Percentiles rank a stretch among this genome's conserved stretches.
Conservation (phyloP, 1,140 invertebrate species). For the Oppia nitens region DNA sequence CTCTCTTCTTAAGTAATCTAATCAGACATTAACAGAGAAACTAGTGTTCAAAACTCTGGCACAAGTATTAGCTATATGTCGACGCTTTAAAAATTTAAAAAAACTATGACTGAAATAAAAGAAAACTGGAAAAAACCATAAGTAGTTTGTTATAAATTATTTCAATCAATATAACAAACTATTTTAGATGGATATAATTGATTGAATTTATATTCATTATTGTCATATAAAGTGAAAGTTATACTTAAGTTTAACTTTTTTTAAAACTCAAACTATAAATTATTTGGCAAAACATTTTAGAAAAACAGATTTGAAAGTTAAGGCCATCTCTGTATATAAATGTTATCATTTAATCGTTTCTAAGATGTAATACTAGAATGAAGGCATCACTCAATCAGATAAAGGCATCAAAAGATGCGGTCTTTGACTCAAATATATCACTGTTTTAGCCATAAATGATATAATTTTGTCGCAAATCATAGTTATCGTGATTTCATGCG, state of each 20-base stretch:
- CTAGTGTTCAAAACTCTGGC: too few relatives aligned
- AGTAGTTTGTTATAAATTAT: not conserved
- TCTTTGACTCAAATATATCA: not conserved
- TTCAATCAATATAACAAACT: not conserved
- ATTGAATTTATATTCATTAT: too few relatives aligned
- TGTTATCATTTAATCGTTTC: too few relatives aligned
- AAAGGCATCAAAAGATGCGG: not conserved
- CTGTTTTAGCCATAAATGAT: not conserved
- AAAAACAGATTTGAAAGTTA: too few relatives aligned
- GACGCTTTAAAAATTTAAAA: not conserved
- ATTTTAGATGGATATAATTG: too few relatives aligned
- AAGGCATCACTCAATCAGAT: not conserved
- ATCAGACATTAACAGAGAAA: not conserved
- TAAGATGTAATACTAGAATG: not conserved
- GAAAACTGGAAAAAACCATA: not conserved
- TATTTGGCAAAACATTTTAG: too few relatives aligned
- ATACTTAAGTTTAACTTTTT: too few relatives aligned
- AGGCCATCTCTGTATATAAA: too few relatives aligned
- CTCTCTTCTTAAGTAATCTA: not conserved
- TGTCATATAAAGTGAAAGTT: too few relatives aligned
- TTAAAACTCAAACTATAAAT: not conserved
- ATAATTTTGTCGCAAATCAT: not conserved
- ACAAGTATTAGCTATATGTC: too few relatives aligned
- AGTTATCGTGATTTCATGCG: not conserved
- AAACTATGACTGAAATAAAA: not conserved